These are phyloP conservation scores for Argyrosomus regius DNA, from an alignment of 2,797 vertebrate species.

Conservation along the genomic window DNA sequence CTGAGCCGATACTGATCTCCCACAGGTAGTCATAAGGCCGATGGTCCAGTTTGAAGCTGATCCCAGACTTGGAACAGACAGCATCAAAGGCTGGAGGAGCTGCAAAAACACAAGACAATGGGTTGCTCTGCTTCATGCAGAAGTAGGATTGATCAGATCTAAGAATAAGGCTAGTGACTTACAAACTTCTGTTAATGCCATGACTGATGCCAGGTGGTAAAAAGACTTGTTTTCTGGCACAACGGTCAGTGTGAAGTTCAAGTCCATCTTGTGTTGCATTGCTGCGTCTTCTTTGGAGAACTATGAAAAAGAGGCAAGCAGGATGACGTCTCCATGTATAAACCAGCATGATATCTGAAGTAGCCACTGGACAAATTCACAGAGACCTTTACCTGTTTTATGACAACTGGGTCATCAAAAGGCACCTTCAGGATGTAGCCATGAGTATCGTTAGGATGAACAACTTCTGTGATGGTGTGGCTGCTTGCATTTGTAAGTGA, in stretches of 20 bases:
- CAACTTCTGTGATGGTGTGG: constrained; percentile 59
- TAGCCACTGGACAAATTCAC: too few relatives aligned
- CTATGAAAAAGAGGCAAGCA: constrained; percentile 46
- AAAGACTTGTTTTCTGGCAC: constrained; percentile 70
- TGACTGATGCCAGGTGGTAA: constrained; percentile 62
- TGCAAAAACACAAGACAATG: background rate
- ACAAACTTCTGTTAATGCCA: constrained; percentile 79
- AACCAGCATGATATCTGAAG: too few relatives aligned
- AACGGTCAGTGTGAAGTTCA: constrained; percentile 84
- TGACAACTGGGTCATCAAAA: constrained; percentile 78
- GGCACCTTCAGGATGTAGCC: constrained; percentile 82
- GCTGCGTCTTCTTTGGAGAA: constrained; percentile 71
- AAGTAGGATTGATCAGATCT: rapidly evolving
- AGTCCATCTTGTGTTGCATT: constrained; percentile 73
- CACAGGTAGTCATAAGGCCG: constrained; percentile 77
- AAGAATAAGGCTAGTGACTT: constrained; percentile 59
- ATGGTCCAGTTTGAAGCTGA: constrained; percentile 69
- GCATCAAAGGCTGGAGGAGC: constrained; percentile 65
- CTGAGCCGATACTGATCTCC: constrained; percentile 76
- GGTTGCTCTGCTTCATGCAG: rapidly evolving
- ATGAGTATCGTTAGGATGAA: constrained; percentile 72
- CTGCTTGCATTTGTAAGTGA: constrained; percentile 50
- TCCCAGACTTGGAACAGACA: constrained; percentile 59
- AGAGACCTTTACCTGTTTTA: constrained; percentile 45
- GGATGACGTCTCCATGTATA: background rate